These are phyloP conservation scores for Aythya baeri DNA, from an alignment of 2,113 vertebrate genomes.

Conservation along the genomic window DNA sequence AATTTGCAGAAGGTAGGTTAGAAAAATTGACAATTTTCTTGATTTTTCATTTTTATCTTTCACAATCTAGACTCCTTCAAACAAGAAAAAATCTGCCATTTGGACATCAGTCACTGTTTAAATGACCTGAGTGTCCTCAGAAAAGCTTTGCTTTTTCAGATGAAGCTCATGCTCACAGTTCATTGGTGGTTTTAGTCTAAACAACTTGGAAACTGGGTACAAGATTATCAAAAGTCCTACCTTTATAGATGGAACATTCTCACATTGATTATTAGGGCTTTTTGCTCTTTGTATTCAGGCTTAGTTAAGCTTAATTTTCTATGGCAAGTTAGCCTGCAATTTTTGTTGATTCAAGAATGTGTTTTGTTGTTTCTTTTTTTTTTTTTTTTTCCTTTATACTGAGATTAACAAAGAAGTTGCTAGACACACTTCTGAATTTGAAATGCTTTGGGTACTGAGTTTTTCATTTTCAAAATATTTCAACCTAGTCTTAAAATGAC, in stretches of 20 bases:
- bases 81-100: not conserved
- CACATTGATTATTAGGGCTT: not conserved
- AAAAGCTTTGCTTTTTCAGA: not conserved
- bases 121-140: not conserved
- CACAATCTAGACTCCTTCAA: not conserved
- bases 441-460: not conserved
- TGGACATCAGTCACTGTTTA: not conserved
- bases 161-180: not conserved
- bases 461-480: not conserved
- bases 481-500: not conserved
- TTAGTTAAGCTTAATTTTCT: not conserved
- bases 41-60: not conserved
- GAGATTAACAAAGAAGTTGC: not conserved
- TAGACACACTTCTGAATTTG: not conserved
- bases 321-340: not conserved
- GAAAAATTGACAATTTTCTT: not conserved
- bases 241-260: not conserved
- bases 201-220: not conserved
- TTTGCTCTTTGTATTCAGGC: not conserved
- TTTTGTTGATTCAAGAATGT: not conserved
- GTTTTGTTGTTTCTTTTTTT: not conserved
- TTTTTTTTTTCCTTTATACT: not conserved
- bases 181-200: not conserved
- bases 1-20: not conserved
- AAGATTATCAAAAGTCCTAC: not conserved